Conservation (phyloP, 2,113 vertebrate species). For the Pimephales promelas region DNA sequence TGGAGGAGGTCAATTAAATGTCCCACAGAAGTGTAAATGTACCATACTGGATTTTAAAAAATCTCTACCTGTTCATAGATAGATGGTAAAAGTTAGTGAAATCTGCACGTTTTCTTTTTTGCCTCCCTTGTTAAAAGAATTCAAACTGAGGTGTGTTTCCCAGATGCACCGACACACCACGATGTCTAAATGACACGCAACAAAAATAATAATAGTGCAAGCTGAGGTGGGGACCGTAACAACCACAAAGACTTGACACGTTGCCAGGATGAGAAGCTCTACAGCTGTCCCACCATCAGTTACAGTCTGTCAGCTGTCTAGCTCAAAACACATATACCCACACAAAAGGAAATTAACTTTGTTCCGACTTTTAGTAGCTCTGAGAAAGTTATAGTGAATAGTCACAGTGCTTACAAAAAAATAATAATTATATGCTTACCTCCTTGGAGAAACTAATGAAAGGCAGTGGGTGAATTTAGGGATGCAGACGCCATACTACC, state of each 20-base stretch:
- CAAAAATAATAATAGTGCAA: conserved; percentile 6
- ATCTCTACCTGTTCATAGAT: not conserved
- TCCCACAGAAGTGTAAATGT: not conserved
- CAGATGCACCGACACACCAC: not conserved
- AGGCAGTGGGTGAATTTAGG: conserved; percentile 30
- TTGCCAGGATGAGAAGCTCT: not conserved
- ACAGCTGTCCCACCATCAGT: not conserved
- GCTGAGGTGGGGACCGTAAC: not conserved
- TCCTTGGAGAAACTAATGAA: conserved; percentile 48
- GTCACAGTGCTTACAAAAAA: not conserved
- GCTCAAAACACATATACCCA: not conserved
- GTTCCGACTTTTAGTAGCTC: not conserved
- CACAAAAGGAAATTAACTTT: not conserved
- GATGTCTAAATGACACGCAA: not conserved
- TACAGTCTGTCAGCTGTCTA: not conserved
- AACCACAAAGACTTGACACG: conserved; percentile 6
- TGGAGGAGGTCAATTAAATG: not conserved
- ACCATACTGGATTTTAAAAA: not conserved
- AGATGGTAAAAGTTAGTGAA: not conserved
- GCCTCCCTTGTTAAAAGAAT: not conserved
- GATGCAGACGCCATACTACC: conserved; percentile 79
- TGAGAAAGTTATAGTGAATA: not conserved
- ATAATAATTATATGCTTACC: conserved; percentile 28
- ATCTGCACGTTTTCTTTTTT: not conserved
- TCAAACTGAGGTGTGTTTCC: not conserved